Conservation (phyloP, 2,113 vertebrate species). For the Nothoprocta perdicaria region DNA sequence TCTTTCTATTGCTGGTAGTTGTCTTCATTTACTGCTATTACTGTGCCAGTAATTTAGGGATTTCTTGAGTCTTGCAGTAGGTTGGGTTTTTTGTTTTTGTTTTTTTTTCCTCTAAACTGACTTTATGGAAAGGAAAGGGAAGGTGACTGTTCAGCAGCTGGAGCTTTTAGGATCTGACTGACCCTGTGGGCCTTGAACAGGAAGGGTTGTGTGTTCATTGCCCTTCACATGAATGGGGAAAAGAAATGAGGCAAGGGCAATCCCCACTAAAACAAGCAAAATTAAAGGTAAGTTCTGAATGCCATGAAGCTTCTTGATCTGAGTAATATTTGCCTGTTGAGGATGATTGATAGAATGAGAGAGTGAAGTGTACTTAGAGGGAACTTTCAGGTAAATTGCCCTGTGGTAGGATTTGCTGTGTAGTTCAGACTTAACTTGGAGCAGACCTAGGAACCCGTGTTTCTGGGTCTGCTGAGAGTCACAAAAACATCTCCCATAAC, state of each 20-base stretch:
- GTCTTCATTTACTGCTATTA: constrained; percentile 17
- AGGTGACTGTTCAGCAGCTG: not conserved
- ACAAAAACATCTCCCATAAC: not conserved
- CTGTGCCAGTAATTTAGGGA: not conserved
- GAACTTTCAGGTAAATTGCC: not conserved
- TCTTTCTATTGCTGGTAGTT: not conserved
- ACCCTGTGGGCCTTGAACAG: not conserved
- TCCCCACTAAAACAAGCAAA: not conserved
- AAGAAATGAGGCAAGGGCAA: not conserved
- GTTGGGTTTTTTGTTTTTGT: too few relatives aligned
- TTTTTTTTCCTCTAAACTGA: not conserved
- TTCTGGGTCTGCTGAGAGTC: not conserved
- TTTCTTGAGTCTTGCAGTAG: not conserved
- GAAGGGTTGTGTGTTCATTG: not conserved
- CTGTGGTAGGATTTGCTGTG: not conserved
- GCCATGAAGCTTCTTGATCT: not conserved
- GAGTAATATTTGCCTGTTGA: not conserved
- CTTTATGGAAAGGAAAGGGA: not conserved
- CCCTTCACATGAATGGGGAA: rapidly evolving
- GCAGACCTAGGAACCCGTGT: not conserved
- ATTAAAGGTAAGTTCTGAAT: not conserved
- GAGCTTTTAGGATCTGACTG: not conserved
- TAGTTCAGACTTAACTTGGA: not conserved
- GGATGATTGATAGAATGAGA: too few relatives aligned
- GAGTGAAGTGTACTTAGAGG: not conserved